Conservation (phyloP, 2,113 vertebrate genomes). For the Myocastor coypus region DNA sequence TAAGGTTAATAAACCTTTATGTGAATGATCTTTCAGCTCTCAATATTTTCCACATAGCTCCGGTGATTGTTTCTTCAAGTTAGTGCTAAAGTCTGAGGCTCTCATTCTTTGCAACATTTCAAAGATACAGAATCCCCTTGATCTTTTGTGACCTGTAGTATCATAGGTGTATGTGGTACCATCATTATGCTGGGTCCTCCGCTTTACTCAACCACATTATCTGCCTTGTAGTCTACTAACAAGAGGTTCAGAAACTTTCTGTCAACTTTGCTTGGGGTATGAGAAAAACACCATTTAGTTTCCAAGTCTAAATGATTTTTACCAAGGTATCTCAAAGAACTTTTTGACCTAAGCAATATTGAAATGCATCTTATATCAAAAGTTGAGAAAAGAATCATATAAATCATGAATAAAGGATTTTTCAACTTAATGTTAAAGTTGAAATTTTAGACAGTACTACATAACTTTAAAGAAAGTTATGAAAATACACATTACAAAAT, state of each 20-base stretch:
- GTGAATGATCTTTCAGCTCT: background rate
- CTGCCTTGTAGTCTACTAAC: background rate
- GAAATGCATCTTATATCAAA: constrained; percentile 32
- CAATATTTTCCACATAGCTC: background rate
- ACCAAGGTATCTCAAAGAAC: background rate
- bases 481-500: constrained; percentile 26
- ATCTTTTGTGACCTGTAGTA: background rate
- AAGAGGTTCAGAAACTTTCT: background rate
- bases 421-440: background rate
- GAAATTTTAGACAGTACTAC: constrained; percentile 33
- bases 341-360: constrained; percentile 12
- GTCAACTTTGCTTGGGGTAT: background rate
- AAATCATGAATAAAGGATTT: background rate
- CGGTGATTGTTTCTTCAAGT: background rate
- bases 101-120: constrained; percentile 18
- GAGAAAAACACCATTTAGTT: constrained; percentile 18
- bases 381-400: constrained; percentile 5
- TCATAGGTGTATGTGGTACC: too few species aligned
- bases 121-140: constrained; percentile 13
- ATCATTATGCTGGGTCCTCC: background rate
- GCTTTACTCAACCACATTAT: background rate
- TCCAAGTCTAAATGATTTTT: background rate
- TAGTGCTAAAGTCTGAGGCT: background rate
- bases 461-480: constrained; percentile 20
- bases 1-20: background rate